Base-by-base conservation (phyloP, 30 jellyfish, hydroid and myxozoan genomes). In the Aurelia coerulea region DNA sequence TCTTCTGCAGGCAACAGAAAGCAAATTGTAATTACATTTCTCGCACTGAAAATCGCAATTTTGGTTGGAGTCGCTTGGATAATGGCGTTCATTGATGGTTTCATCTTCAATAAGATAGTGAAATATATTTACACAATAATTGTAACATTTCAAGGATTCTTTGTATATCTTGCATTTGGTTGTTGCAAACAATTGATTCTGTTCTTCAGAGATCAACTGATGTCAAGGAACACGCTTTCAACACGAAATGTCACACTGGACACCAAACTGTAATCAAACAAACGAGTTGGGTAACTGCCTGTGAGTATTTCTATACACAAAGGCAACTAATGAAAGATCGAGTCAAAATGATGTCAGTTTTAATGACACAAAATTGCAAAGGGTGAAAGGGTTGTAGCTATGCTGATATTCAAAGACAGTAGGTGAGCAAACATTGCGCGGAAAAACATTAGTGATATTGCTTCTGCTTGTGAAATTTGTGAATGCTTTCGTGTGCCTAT, bases 61-160 rank as follows among this genome's bases (percentile, higher is more conserved):
- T 35, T 83, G 71, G 74, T 74, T n/a, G 92, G 87, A n/a, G 68
- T 56, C 3, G 92, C 81, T 16, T 83, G 92, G 92, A 56, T 83
- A 62, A 59, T 83, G 80, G 92, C 81, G 7, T 83, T 83, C 80
- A 31, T 83, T 12, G 87, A 74, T n/a, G 81, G 92, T 4, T 60
- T 83, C 23, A 35, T 83, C 13, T 41, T 80, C 46, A 83, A 62
- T 35, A 70, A 39, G 1, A 62, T 51, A 29, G 73, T 83, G 11
- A 50, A 46, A 51, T 83, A 49, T 31, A 58, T 83, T 34, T 83
- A 71, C 72, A 63, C 79, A 35, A 52, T 83, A 42, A 71, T 83
- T 3, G 86, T 74, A 4, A 64, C 92, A 10, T 83, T 68, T 42
- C 92, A 83, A 58, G 92, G 92, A 12, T 41, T 83, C 31, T 74